Evolutionary conservation across 2,888 invertebrate genomes (phyloP), one percentile per base, ranked within the genome.

Genomic region (Agriopis aurantiaria): DNA sequence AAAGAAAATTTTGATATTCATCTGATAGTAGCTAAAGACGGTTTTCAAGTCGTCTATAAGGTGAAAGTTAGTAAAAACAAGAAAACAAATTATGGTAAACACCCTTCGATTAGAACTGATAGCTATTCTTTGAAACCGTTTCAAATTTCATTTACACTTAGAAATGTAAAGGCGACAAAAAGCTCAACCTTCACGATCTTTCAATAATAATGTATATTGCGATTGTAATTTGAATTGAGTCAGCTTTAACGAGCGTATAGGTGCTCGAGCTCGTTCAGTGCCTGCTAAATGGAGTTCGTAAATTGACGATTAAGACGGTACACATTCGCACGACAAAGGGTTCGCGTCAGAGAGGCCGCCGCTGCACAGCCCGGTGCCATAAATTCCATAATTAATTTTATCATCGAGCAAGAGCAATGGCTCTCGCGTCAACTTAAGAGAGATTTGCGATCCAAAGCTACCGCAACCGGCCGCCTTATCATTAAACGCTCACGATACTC

Each of bases 361-460:
- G 63, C 63, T 74, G 75, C 81, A 80, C 79, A 76, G 78, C 72
- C 77, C 73, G 80, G 73, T 80, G 87, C 85, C 81, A 90, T 92
- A 90, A 91, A 91, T 91, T 88, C 84, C 81, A 90, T 89, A 91
- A 92, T 91, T 91, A 91, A 91, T 91, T 91, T 92, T 91, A 92
- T 88, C 87, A 88, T 88, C 87, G 84, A 82, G 83, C 85, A 85
- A 87, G 84, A 82, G 83, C 85, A 85, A 87, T 87, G 88, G 87
- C 88, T 90, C 85, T 87, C 85, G 85, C 84, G 89, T 91, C 91
- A 90, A 91, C 91, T 91, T 90, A 86, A 85, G 82, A 80, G 83
- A 88, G 88, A 91, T 92, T 91, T 91, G 90, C 88, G 87, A 90
- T 84, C 80, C 83, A 88, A 90, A 90, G 88, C 85, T 86, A 85